These are phyloP conservation scores for Dendrolimus houi DNA, from an alignment of 2,888 invertebrate genomes.

Conservation along the genomic window DNA sequence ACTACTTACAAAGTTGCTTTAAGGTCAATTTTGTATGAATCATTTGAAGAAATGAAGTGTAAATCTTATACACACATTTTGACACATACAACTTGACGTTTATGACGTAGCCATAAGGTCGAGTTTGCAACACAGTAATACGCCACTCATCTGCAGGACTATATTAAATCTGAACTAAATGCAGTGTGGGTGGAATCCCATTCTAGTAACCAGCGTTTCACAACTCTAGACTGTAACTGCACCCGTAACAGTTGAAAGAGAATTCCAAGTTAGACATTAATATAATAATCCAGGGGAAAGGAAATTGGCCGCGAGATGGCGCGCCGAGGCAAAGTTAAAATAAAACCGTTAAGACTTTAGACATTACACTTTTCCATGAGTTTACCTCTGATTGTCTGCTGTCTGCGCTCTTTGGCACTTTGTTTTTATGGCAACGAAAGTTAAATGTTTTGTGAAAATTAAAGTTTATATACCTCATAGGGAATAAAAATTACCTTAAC, in stretches of 20 bases:
- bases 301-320: conserved; percentile 60
- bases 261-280: conserved; percentile 46
- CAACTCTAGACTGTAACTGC: conserved; percentile 48
- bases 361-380: conserved; percentile 34
- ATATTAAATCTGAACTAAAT: conserved; percentile 10
- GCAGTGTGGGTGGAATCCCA: conserved; percentile 25
- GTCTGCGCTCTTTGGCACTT: not conserved
- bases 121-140: too few relatives aligned
- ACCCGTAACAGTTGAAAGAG: conserved; percentile 47
- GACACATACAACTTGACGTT: too few relatives aligned
- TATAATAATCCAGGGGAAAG: conserved; percentile 33
- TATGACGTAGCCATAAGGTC: too few relatives aligned
- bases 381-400: conserved; percentile 12
- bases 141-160: too few relatives aligned
- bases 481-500: too few relatives aligned
- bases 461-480: not conserved
- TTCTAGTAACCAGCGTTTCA: conserved; percentile 51
- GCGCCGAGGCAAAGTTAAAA: conserved; percentile 43
- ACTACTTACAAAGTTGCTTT: too few relatives aligned
- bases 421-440: not conserved
- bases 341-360: conserved; percentile 46
- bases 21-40: too few relatives aligned
- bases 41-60: too few relatives aligned
- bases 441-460: not conserved
- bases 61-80: too few relatives aligned